phyloP scores from a whole-genome alignment of 2,797 vertebrate genomes.

The Sebastes baramenuke region DNA sequence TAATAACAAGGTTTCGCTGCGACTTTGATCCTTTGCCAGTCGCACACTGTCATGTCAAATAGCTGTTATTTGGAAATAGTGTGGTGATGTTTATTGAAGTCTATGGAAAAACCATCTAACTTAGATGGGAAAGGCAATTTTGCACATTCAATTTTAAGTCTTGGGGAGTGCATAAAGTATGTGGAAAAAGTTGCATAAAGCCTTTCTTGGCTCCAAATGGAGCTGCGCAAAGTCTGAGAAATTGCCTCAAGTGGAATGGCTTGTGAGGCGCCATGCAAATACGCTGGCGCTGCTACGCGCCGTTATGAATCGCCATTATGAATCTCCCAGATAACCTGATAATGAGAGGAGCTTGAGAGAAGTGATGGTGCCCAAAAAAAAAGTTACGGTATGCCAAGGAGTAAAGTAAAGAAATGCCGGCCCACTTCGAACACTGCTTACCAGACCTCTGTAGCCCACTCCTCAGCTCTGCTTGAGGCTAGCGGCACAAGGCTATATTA shows the following conservation, averaged over 20 bases:
- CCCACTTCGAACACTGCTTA: too few species aligned
- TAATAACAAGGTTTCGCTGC: slow-evolving; percentile 18
- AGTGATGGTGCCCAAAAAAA: too few species aligned
- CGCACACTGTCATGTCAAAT: background rate
- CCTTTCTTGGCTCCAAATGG: background rate
- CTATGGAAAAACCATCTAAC: background rate
- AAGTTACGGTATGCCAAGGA: too few species aligned
- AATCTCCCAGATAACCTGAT: too few species aligned
- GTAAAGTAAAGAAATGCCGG: too few species aligned
- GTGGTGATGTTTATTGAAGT: background rate
- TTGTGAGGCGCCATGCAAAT: too few species aligned
- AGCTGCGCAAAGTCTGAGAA: background rate
- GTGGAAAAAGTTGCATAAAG: background rate
- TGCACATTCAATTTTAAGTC: background rate
- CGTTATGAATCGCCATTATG: too few species aligned
- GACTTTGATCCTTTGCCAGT: slow-evolving; percentile 38
- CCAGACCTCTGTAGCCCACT: too few species aligned
- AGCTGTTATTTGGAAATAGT: background rate
- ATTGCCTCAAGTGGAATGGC: background rate
- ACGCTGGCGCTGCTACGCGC: too few species aligned
- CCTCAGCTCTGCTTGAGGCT: background rate
- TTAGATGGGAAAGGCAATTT: background rate
- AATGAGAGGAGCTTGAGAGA: too few species aligned
- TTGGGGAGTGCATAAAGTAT: background rate
- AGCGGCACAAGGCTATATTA: background rate